Evolutionary conservation across 2,888 invertebrate genomes (phyloP).

Genomic region (Drosophila stalkeri): DNA sequence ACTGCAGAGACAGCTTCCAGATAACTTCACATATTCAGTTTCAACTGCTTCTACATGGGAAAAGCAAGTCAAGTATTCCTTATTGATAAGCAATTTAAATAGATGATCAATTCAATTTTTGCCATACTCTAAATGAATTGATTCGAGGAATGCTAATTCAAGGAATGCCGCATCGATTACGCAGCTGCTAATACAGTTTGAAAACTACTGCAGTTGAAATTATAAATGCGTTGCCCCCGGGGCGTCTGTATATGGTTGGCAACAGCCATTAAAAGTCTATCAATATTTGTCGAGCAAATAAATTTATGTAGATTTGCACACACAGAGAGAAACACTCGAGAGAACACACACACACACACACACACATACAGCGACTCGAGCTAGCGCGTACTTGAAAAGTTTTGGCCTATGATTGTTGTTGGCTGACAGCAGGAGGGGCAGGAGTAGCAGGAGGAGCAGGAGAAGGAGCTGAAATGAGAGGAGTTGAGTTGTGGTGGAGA

Average conservation of each 20-base stretch:
- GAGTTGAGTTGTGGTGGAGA: neutral
- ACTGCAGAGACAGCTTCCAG: too few species aligned
- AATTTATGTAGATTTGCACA: slow-evolving; percentile 45
- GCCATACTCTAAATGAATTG: neutral
- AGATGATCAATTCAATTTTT: too few species aligned
- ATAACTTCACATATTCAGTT: too few species aligned
- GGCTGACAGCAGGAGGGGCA: slow-evolving; percentile 10
- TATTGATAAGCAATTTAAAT: too few species aligned
- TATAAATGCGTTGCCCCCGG: slow-evolving; percentile 12
- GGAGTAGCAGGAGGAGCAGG: slow-evolving; percentile 1
- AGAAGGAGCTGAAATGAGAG: too few species aligned
- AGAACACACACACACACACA: slow-evolving; percentile 1
- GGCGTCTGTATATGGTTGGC: slow-evolving; percentile 27
- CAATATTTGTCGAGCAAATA: slow-evolving; percentile 48
- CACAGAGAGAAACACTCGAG: neutral
- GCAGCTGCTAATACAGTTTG: slow-evolving; percentile 2
- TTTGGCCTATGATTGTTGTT: slow-evolving; percentile 18
- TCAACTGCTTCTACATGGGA: too few species aligned
- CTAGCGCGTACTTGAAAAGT: slow-evolving; percentile 17
- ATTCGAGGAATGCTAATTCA: slow-evolving; percentile 3
- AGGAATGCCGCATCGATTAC: slow-evolving; percentile 7
- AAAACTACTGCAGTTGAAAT: slow-evolving; percentile 5
- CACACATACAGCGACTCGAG: neutral
- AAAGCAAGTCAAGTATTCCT: too few species aligned
- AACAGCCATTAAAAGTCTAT: slow-evolving; percentile 57